These are phyloP conservation scores for Momotus momota DNA, from an alignment of 2,797 vertebrate species.

Conservation along the genomic window DNA sequence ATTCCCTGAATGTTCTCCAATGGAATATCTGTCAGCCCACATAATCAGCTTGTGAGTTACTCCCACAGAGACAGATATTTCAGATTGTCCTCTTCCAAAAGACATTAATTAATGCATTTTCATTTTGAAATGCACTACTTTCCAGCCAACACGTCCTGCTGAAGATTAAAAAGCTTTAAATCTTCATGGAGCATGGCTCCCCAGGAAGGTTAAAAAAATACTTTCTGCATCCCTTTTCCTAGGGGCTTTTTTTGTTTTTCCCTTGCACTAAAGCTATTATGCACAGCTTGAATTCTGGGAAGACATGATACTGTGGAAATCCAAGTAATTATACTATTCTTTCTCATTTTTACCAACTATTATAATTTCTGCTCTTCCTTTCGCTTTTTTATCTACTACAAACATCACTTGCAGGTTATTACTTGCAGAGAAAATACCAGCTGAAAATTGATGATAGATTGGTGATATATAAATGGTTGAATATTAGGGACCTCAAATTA, in stretches of 20 bases:
- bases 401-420: constrained; percentile 19
- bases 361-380: not conserved
- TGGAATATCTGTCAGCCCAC: constrained; percentile 51
- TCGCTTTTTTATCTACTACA: constrained; percentile 1
- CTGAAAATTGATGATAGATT: not conserved
- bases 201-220: constrained; percentile 43
- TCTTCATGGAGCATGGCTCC: constrained; percentile 12
- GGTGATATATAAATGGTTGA: constrained; percentile 15
- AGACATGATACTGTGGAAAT: constrained; percentile 32
- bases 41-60: constrained; percentile 57
- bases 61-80: constrained; percentile 65
- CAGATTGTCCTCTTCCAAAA: constrained; percentile 49
- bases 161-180: constrained; percentile 62
- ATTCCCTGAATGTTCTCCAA: not conserved
- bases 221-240: constrained; percentile 17
- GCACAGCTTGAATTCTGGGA: constrained; percentile 51
- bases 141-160: constrained; percentile 20
- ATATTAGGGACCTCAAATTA: not conserved
- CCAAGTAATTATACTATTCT: constrained; percentile 40
- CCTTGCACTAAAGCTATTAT: constrained; percentile 23
- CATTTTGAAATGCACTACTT: constrained; percentile 54
- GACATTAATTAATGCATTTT: constrained; percentile 60
- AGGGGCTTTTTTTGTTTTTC: constrained; percentile 23
- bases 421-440: constrained; percentile 14
- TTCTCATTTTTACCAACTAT: not conserved